phyloP scores from a whole-genome alignment of 2,888 invertebrate genomes.

The Apamea sordens region DNA sequence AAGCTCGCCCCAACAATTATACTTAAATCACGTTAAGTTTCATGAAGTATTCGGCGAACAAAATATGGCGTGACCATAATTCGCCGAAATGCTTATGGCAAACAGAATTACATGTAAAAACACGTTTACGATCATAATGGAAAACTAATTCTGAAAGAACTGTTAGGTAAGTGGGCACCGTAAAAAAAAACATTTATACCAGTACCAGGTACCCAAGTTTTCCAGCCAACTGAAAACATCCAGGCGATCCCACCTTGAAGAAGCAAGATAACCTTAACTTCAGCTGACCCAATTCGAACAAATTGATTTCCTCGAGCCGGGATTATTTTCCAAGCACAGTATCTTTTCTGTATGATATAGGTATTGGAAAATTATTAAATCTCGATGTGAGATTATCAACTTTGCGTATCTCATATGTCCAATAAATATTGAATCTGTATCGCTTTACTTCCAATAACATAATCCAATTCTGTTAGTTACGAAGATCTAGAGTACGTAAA shows the following conservation, averaged over 20 bases:
- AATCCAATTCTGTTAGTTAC: conserved; percentile 7
- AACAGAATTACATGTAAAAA: not conserved
- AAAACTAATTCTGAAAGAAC: not conserved
- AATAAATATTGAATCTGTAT: conserved; percentile 20
- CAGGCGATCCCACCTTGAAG: not conserved
- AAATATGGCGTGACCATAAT: not conserved
- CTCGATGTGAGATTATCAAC: conserved; percentile 10
- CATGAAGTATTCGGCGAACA: not conserved
- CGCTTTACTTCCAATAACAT: conserved; percentile 11
- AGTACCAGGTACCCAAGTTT: not conserved
- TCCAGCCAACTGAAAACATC: not conserved
- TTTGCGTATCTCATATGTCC: not conserved
- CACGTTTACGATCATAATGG: not conserved
- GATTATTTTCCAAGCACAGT: not conserved
- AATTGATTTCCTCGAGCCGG: conserved; percentile 13
- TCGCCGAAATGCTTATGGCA: conserved; percentile 20
- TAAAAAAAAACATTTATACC: not conserved
- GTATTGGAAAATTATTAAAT: conserved; percentile 2
- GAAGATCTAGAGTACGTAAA: conserved; percentile 7
- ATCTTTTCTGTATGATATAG: not conserved
- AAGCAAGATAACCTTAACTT: conserved; percentile 9
- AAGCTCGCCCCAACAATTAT: not conserved
- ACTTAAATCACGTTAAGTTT: conserved; percentile 4
- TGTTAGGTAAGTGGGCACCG: not conserved
- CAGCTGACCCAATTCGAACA: conserved; percentile 21